Conservation (phyloP, 2,888 invertebrate genomes). For the Dynastes hyllus region DNA sequence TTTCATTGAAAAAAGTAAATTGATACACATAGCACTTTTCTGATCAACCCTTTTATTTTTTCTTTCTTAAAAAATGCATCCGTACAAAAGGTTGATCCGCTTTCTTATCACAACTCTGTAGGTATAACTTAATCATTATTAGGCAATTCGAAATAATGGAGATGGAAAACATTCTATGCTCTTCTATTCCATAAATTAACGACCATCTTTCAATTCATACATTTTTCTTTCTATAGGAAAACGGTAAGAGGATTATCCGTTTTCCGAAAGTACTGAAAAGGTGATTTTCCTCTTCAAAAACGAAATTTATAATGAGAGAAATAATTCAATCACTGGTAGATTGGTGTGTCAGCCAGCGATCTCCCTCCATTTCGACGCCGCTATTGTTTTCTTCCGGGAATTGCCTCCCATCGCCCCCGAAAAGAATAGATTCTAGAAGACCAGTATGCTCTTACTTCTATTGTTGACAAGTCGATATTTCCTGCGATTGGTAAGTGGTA, state of each 20-base stretch:
- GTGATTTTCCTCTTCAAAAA: constrained; percentile 1
- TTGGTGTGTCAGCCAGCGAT: constrained; percentile 21
- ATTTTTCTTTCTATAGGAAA: background rate
- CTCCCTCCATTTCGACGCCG: background rate
- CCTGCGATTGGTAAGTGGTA: constrained; percentile 47
- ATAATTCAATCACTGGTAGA: constrained; percentile 33
- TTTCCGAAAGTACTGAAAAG: background rate
- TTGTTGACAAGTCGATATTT: constrained; percentile 50
- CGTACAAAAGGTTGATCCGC: too few relatives aligned
- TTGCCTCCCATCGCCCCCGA: background rate
- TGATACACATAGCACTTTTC: too few relatives aligned
- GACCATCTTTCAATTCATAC: background rate
- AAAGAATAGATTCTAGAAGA: constrained; percentile 22
- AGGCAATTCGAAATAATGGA: too few relatives aligned
- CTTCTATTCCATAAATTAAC: background rate
- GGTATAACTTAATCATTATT: too few relatives aligned
- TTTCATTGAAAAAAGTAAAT: too few relatives aligned
- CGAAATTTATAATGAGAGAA: constrained; percentile 38
- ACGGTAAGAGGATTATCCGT: background rate
- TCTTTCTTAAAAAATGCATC: too few relatives aligned
- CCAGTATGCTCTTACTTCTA: constrained; percentile 24
- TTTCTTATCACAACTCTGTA: too few relatives aligned
- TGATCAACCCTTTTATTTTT: too few relatives aligned
- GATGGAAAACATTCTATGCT: too few relatives aligned
- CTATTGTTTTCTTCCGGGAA: constrained; percentile 27